Conservation (phyloP, 1,140 invertebrate genomes). For the Sogatella furcifera region DNA sequence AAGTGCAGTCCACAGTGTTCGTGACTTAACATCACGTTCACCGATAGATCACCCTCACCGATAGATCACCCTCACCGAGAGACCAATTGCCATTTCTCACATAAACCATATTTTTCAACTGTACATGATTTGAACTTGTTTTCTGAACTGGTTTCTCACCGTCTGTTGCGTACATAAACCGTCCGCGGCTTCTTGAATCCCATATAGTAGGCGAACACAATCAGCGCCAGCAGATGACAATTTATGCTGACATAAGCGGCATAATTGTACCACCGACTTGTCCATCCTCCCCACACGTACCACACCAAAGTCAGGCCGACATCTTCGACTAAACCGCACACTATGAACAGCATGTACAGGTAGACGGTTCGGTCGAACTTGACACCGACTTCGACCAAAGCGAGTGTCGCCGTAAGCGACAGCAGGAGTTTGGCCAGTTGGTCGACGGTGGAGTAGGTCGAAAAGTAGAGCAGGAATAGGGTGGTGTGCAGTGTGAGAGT, state of each 20-base stretch:
- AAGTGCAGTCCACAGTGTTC: too few species aligned
- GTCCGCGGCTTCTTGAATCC: background rate
- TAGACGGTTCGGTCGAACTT: slow-evolving; percentile 12
- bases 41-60: too few species aligned
- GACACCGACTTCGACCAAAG: slow-evolving; percentile 18
- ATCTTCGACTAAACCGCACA: slow-evolving; percentile 12
- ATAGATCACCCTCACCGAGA: too few species aligned
- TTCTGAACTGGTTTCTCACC: too few species aligned
- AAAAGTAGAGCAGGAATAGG: slow-evolving; percentile 14
- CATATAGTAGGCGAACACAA: slow-evolving; percentile 12
- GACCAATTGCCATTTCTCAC: too few species aligned
- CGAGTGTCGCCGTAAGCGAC: slow-evolving; percentile 11
- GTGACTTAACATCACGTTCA: too few species aligned
- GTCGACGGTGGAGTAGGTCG: background rate
- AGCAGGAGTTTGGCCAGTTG: slow-evolving; percentile 10
- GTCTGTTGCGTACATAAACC: background rate
- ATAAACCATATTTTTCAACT: too few species aligned
- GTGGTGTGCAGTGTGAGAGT: slow-evolving; percentile 10
- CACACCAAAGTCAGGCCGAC: slow-evolving; percentile 10
- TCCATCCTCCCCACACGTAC: slow-evolving; percentile 15
- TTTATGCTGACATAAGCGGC: slow-evolving; percentile 8
- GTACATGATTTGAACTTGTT: too few species aligned
- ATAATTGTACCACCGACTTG: slow-evolving; percentile 10
- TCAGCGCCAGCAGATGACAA: slow-evolving; percentile 8
- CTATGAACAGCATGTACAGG: slow-evolving; percentile 11